Evolutionary conservation across 2,888 invertebrate genomes (phyloP).

Genomic region (Orchesellides sinensis): DNA sequence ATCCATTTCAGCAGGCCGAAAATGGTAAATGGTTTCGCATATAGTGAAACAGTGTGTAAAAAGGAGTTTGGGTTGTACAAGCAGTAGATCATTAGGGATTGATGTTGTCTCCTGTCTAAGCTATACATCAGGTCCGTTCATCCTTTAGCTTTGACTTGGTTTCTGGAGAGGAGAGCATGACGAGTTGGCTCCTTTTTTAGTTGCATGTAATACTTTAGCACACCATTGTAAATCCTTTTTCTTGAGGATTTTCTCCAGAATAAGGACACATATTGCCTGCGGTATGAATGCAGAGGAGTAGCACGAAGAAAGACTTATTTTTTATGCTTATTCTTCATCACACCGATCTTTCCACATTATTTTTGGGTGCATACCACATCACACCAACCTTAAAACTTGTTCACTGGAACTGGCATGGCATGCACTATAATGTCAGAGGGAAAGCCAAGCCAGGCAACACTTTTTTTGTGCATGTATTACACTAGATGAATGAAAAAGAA

Average conservation of each 20-base stretch:
- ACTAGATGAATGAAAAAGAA: neutral
- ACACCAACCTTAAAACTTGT: slow-evolving; percentile 32
- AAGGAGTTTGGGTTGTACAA: slow-evolving; percentile 52
- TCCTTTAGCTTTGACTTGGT: slow-evolving; percentile 57
- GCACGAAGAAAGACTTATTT: neutral
- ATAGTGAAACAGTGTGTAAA: slow-evolving; percentile 7
- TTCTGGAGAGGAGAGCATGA: slow-evolving; percentile 33
- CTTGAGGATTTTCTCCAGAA: slow-evolving; percentile 20
- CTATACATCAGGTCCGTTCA: slow-evolving; percentile 63
- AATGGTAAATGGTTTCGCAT: slow-evolving; percentile 21
- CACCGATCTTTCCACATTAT: neutral
- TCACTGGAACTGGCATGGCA: slow-evolving; percentile 15
- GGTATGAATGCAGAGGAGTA: slow-evolving; percentile 60
- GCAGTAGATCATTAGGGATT: slow-evolving; percentile 72
- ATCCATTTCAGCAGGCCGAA: slow-evolving; percentile 51
- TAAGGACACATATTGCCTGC: slow-evolving; percentile 56
- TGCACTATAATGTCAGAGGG: neutral
- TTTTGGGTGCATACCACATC: neutral
- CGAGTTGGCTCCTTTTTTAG: slow-evolving; percentile 54
- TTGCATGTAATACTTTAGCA: slow-evolving; percentile 38
- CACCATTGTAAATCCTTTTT: slow-evolving; percentile 60
- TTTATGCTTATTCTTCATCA: slow-evolving; percentile 1
- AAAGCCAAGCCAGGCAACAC: neutral
- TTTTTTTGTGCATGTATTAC: neutral
- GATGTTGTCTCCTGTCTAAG: slow-evolving; percentile 68